Percentiles rank a stretch among this genome's conserved stretches.
Evolutionary conservation across 2,888 invertebrate species (phyloP).

Genomic region (Hypolimnas misippus): DNA sequence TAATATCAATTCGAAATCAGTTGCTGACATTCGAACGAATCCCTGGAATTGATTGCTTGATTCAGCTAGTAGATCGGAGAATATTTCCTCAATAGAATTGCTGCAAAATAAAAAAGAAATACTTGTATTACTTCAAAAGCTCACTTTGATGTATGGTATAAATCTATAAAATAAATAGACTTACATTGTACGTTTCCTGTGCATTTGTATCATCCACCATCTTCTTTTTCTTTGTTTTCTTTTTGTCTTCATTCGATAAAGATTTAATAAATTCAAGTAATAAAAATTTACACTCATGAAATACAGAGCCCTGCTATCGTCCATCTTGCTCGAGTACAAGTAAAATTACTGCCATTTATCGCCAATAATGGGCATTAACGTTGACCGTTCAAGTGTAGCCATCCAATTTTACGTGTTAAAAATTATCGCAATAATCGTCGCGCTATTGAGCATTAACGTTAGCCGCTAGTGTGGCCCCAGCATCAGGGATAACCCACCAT

Average conservation of each 20-base stretch:
- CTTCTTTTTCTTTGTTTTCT: no score
- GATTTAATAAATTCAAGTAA: no score
- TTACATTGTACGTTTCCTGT: no score
- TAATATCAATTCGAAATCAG: background rate
- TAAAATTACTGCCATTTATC: background rate
- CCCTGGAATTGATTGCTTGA: slow-evolving; percentile 15
- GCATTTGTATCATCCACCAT: no score
- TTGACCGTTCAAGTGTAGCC: slow-evolving; percentile 10
- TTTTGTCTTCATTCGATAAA: no score
- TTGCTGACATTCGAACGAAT: background rate
- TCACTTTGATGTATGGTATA: background rate
- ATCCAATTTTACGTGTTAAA: slow-evolving; percentile 1
- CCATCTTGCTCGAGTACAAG: background rate
- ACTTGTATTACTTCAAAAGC: slow-evolving; percentile 2
- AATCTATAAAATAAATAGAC: no score
- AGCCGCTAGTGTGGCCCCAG: no score
- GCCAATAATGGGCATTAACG: slow-evolving; percentile 8
- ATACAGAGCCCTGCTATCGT: slow-evolving; percentile 3
- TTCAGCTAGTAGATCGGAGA: slow-evolving; percentile 28
- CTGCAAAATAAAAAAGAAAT: slow-evolving; percentile 11
- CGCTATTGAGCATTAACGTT: background rate
- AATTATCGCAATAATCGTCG: slow-evolving; percentile 2
- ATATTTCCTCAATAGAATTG: slow-evolving; percentile 27
- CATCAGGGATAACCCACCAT: no score
- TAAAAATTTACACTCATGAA: background rate